phyloP scores from a whole-genome alignment of 2,113 vertebrate genomes.

The Aptenodytes patagonicus region DNA sequence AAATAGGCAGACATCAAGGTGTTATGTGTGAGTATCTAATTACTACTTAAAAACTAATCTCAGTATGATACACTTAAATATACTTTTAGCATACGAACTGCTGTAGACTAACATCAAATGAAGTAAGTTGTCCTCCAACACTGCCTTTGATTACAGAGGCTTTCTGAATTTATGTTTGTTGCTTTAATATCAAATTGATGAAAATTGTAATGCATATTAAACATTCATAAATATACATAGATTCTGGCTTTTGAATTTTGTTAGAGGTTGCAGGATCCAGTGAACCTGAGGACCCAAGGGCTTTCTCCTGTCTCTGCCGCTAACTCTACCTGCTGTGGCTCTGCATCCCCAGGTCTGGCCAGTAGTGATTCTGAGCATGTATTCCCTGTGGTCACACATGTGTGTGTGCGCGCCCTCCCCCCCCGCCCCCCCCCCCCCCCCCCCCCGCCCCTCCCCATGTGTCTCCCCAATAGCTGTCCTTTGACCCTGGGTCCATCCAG shows the following conservation, averaged over 20 bases:
- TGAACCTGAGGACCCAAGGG: neutral
- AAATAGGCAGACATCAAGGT: neutral
- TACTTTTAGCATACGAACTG: neutral
- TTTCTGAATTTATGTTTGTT: neutral
- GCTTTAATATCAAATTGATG: neutral
- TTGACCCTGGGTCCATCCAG: neutral
- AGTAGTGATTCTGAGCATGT: neutral
- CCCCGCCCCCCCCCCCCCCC: too few species aligned
- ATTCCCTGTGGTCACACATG: rapidly evolving
- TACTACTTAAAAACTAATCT: neutral
- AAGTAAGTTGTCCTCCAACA: neutral
- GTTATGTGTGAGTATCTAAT: neutral
- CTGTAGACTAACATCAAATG: neutral
- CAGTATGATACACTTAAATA: neutral
- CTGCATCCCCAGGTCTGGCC: neutral
- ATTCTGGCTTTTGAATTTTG: neutral
- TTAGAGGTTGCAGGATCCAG: neutral
- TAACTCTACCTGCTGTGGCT: neutral
- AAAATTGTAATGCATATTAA: neutral
- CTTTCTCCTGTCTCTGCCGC: rapidly evolving
- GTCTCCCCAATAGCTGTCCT: neutral
- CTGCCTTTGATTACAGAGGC: neutral
- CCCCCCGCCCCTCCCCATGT: too few species aligned
- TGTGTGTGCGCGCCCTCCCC: too few species aligned
- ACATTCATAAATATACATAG: neutral